Conservation (phyloP, 2,888 invertebrate genomes). For the Dryobota labecula region DNA sequence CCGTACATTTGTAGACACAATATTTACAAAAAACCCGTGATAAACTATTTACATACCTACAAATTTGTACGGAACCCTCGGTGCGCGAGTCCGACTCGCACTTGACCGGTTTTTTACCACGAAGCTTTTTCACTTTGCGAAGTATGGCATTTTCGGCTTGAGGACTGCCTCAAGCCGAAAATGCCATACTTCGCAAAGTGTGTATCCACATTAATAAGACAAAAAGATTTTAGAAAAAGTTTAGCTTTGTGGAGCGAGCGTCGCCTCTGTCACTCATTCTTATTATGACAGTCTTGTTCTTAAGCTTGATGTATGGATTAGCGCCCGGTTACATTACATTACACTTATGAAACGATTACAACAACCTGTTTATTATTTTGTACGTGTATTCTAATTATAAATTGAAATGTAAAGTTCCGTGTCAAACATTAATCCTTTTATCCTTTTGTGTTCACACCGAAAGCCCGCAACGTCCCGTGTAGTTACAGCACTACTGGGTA, state of each 20-base stretch:
- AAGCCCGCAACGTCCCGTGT: slow-evolving; percentile 34
- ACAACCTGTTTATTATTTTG: not conserved
- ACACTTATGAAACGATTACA: not conserved
- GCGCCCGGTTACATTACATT: not conserved
- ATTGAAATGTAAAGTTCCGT: slow-evolving; percentile 19
- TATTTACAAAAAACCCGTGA: no score
- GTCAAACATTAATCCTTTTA: slow-evolving; percentile 36
- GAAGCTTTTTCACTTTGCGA: no score
- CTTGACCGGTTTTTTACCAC: no score
- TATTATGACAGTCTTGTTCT: not conserved
- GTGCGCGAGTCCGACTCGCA: no score
- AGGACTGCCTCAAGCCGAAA: no score
- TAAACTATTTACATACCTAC: no score
- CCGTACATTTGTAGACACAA: no score
- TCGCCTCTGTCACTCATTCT: not conserved
- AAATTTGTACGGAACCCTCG: no score
- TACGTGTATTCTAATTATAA: not conserved
- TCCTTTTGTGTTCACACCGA: slow-evolving; percentile 22
- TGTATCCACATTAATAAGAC: no score
- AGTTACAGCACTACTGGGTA: slow-evolving; percentile 56
- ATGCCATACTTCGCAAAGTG: no score
- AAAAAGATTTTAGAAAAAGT: not conserved
- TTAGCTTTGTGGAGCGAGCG: not conserved
- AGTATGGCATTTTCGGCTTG: no score
- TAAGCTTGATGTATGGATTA: not conserved